A percentile compares a stretch with the other conserved stretches of the same genome.
These are phyloP conservation scores for Bos taurus DNA, from an alignment of 2,113 vertebrate genomes.

Conservation along the genomic window ARS-UCD2.0 NC_037331.1:17937501-17938000, in stretches of 20 bases:
- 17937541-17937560: background rate
- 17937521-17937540: background rate
- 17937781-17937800: background rate
- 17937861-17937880: background rate
- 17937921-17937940: background rate
- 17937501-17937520: background rate
- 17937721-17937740: conserved; percentile 37
- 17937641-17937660: background rate
- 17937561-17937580: background rate
- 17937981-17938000: background rate
- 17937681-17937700: background rate
- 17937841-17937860: background rate
- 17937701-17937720: background rate
- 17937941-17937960: background rate
- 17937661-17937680: background rate
- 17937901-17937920: background rate
- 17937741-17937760: background rate
- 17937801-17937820: conserved; percentile 40
- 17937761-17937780: conserved; percentile 39
- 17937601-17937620: background rate
- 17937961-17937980: background rate
- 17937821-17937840: background rate
- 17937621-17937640: background rate
- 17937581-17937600: background rate
- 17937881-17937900: background rate